Percentiles rank a stretch among this genome's conserved stretches.
phyloP scores from a whole-genome alignment of 64 coral and sea anemone species.

The Cladopsammia gracilis region DNA sequence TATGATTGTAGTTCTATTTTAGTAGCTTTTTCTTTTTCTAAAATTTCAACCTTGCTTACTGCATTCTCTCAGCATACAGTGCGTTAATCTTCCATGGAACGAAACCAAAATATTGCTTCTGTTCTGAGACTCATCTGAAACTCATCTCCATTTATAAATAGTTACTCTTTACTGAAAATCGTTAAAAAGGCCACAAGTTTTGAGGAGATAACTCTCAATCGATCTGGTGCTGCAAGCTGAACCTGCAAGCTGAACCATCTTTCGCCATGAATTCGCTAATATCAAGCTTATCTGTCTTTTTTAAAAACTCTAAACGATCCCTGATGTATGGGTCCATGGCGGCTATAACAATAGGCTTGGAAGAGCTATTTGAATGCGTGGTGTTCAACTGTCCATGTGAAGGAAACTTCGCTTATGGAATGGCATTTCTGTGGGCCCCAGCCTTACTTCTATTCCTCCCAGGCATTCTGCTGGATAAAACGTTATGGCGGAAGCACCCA shows the following conservation, averaged over 20 bases:
- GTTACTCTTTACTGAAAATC: too few relatives aligned
- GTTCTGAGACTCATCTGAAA: too few relatives aligned
- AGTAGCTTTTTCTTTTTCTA: too few relatives aligned
- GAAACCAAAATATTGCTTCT: too few relatives aligned
- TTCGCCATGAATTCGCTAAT: conserved; percentile 8
- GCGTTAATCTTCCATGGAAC: too few relatives aligned
- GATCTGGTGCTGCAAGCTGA: neutral
- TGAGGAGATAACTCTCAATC: neutral
- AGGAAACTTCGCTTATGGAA: neutral
- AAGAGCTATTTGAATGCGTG: conserved; percentile 2
- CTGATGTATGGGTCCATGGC: conserved; percentile 7
- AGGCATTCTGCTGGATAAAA: neutral
- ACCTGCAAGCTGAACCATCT: neutral
- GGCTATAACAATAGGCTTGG: neutral
- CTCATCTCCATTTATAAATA: too few relatives aligned
- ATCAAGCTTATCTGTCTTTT: neutral
- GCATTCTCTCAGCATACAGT: too few relatives aligned
- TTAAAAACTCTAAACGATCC: conserved; percentile 24
- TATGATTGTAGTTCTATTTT: too few relatives aligned
- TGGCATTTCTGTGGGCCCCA: conserved; percentile 16
- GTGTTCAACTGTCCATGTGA: conserved; percentile 7
- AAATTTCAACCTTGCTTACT: too few relatives aligned
- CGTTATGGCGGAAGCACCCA: neutral
- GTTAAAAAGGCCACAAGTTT: too few relatives aligned
- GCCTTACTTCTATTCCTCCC: conserved; percentile 1